phyloP scores from a whole-genome alignment of 2,888 invertebrate genomes.

The Himalopsyche anomala region DNA sequence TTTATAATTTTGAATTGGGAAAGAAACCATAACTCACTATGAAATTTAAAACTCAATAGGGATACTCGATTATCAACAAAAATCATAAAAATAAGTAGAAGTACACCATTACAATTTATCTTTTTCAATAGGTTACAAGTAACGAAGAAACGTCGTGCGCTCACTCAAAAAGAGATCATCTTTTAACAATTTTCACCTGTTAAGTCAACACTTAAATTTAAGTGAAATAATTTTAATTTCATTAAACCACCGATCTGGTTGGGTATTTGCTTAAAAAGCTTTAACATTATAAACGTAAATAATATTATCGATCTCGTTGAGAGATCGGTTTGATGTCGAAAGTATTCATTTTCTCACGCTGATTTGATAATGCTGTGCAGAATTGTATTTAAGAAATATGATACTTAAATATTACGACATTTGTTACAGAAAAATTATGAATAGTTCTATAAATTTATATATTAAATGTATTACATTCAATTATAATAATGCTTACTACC shows the following conservation, averaged over 20 bases:
- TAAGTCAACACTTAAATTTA: conserved; percentile 46
- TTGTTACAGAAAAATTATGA: conserved; percentile 45
- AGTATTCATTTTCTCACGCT: conserved; percentile 19
- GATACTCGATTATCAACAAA: background rate
- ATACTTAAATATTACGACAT: conserved; percentile 35
- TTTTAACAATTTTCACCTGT: conserved; percentile 65
- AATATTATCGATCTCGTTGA: background rate
- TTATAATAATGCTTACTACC: conserved; percentile 64
- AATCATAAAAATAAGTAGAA: too few species aligned
- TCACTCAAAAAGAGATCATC: conserved; percentile 65
- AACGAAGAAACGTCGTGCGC: conserved; percentile 52
- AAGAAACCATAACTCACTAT: conserved; percentile 12
- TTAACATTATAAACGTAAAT: conserved; percentile 21
- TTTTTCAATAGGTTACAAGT: background rate
- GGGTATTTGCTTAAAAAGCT: conserved; percentile 42
- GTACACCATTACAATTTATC: background rate
- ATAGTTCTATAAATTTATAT: conserved; percentile 49
- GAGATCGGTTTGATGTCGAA: conserved; percentile 1
- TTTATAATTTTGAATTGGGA: conserved; percentile 7
- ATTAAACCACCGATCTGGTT: conserved; percentile 30
- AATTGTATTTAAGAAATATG: conserved; percentile 39
- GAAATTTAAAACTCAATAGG: background rate
- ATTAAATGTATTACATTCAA: conserved; percentile 56
- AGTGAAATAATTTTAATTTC: conserved; percentile 41
- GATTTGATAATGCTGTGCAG: conserved; percentile 27